Evolutionary conservation across 2,888 invertebrate genomes (phyloP), one percentile per base, ranked within the genome.

Genomic region (Liopterus haemorrhoidalis): DNA sequence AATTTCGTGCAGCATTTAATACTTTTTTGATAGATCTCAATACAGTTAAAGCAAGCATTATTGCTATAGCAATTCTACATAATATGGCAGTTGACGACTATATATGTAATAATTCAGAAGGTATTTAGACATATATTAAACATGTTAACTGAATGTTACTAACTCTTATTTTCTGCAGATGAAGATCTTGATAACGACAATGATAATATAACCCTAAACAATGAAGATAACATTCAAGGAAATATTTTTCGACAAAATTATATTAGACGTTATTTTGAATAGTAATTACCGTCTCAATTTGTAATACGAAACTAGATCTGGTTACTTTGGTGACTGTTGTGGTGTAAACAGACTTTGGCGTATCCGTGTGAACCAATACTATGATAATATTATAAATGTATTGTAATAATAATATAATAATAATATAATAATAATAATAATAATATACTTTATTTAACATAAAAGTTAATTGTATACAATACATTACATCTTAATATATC

Each of bases 21-120:
- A 38, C 30, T 11, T 20, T 37, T 30, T 15, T 27, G 9, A 36
- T 44, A 1, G 37, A 28, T 15, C 19, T 44, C 11, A 25, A 22
- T 15, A 38, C 44, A 12, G 28, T 24, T 4, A 44, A 44, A 44
- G 31, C 30, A 11, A 22, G 21, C 9, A 44, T 36, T 27, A 27
- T 28, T 4, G 28, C 44, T 2, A 30, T 44, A 24, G 44, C 38
- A 16, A 14, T 44, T 27, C 38, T 44, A 15, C 38, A 38, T 37
- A 38, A 44, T 21, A 44, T 30, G 8, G n/a, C n/a, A n/a, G n/a
- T n/a, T n/a, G n/a, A n/a, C n/a, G n/a, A n/a, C n/a, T n/a, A n/a
- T n/a, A n/a, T n/a, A n/a, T n/a, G n/a, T n/a, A n/a, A n/a, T n/a
- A 20, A 16, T 21, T 21, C 28, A 14, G 20, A 30, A 30, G 25